These are phyloP conservation scores for Platysternon megacephalum DNA, from an alignment of 2,113 vertebrate species.

Conservation along the genomic window DNA sequence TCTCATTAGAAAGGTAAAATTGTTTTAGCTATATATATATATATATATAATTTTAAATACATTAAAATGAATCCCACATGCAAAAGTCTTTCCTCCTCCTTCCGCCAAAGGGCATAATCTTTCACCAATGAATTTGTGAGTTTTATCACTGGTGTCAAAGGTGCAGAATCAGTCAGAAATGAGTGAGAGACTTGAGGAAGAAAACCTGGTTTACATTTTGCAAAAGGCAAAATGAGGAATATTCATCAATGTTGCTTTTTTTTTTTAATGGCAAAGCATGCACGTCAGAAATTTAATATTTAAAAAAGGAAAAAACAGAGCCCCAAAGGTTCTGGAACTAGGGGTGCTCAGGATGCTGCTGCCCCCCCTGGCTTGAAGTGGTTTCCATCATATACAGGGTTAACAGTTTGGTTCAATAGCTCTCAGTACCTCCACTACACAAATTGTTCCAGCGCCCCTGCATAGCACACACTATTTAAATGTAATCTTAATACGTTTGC, in stretches of 20 bases:
- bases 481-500: background rate
- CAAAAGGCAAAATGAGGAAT: background rate
- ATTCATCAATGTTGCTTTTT: background rate
- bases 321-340: no score
- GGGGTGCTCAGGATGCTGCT: no score
- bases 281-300: background rate
- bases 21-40: rapidly evolving
- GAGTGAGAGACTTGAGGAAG: background rate
- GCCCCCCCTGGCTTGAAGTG: no score
- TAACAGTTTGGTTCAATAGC: no score
- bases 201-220: background rate
- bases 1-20: background rate
- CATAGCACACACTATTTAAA: background rate
- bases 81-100: background rate
- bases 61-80: rapidly evolving
- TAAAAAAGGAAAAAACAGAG: background rate
- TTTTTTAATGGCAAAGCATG: background rate
- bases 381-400: no score
- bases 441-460: no score
- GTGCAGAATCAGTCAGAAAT: background rate
- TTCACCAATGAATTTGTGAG: rapidly evolving
- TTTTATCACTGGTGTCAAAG: rapidly evolving
- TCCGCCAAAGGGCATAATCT: rapidly evolving
- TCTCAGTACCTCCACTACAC: no score
- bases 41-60: no score